Conservation (phyloP, 2,113 vertebrate genomes). For the Chiloscyllium plagiosum region DNA sequence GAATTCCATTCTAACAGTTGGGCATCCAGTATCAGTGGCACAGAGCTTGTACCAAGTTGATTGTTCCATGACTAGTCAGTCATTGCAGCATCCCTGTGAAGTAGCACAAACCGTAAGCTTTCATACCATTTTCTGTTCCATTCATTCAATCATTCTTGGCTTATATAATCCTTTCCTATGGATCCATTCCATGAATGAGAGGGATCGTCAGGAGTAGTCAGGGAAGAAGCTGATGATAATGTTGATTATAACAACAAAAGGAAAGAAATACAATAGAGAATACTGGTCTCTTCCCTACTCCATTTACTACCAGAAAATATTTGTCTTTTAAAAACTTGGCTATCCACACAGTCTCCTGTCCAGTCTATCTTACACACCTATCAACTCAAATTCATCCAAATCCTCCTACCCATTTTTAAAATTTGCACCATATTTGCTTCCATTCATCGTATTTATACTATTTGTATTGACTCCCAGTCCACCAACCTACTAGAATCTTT, state of each 20-base stretch:
- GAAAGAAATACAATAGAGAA: background rate
- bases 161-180: background rate
- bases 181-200: background rate
- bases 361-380: no score
- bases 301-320: no score
- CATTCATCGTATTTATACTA: no score
- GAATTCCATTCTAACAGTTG: background rate
- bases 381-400: no score
- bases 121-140: background rate
- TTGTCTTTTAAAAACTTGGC: no score
- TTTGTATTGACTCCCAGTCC: no score
- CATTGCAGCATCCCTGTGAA: background rate
- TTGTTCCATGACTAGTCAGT: background rate
- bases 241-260: background rate
- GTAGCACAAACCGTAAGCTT: background rate
- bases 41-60: background rate
- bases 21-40: no score
- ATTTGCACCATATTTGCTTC: no score
- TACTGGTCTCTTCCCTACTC: background rate
- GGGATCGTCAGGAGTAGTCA: no score
- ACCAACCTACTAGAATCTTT: no score
- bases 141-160: background rate
- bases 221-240: background rate
- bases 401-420: no score
- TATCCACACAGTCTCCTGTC: no score